phyloP scores from a whole-genome alignment of 2,888 invertebrate genomes.

The Eudemis profundana region DNA sequence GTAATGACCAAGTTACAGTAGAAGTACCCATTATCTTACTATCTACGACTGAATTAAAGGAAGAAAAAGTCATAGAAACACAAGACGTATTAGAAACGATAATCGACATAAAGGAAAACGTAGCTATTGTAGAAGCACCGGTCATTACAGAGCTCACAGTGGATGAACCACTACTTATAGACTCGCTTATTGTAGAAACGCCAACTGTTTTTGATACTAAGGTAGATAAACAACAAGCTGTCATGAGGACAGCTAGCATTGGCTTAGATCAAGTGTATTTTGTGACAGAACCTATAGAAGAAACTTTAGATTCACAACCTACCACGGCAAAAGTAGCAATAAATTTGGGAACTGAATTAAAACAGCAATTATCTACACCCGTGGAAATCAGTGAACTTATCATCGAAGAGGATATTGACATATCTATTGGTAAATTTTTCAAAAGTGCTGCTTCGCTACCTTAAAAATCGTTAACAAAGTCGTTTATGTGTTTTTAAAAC shows the following conservation, averaged over 20 bases:
- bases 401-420: constrained; percentile 1
- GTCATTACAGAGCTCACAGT: background rate
- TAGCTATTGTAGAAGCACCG: background rate
- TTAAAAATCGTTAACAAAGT: constrained; percentile 4
- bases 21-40: no score
- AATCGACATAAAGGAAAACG: background rate
- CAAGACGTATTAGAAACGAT: background rate
- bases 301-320: background rate
- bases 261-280: background rate
- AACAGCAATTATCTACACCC: background rate
- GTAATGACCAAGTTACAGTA: no score
- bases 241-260: background rate
- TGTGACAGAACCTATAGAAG: background rate
- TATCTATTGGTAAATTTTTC: constrained; percentile 22
- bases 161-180: background rate
- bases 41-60: background rate
- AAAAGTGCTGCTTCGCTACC: constrained; percentile 10
- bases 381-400: background rate
- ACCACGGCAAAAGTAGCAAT: background rate
- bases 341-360: background rate
- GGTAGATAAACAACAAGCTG: background rate
- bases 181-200: background rate
- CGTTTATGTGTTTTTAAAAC: constrained; percentile 9
- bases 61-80: background rate
- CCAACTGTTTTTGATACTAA: background rate